A percentile compares a stretch with the other conserved stretches of the same genome.
These are phyloP conservation scores for Sciaenops ocellatus DNA, from an alignment of 2,797 vertebrate species.

Conservation along the genomic window DNA sequence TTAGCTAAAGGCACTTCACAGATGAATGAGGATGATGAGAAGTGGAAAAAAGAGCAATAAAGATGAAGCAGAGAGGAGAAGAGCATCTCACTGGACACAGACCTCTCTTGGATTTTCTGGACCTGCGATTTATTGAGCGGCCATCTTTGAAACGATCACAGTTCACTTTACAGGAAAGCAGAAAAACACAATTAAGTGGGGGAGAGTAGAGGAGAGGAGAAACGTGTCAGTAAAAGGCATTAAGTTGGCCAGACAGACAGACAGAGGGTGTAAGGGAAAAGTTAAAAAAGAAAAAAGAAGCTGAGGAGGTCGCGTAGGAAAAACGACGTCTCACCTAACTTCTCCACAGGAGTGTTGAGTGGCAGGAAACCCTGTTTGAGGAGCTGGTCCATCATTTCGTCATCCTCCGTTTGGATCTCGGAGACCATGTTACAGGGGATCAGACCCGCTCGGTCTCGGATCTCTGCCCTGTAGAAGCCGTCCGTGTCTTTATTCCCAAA, in stretches of 20 bases:
- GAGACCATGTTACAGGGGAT: constrained; percentile 99
- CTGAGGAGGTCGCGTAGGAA: not conserved
- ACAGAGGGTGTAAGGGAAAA: constrained; percentile 17
- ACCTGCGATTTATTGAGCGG: constrained; percentile 90
- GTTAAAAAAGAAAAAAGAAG: not conserved
- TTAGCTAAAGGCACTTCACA: constrained; percentile 13
- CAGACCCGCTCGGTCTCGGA: constrained; percentile 90
- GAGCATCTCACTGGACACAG: constrained; percentile 81
- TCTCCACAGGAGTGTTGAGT: constrained; percentile 96
- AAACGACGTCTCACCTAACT: constrained; percentile 85
- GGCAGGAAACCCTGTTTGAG: constrained; percentile 97
- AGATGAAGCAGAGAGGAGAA: constrained; percentile 50
- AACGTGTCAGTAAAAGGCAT: constrained; percentile 40
- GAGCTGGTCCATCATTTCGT: constrained; percentile 97
- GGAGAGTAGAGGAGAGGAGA: constrained; percentile 41
- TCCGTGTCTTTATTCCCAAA: constrained; percentile 97
- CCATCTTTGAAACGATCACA: constrained; percentile 91
- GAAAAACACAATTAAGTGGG: constrained; percentile 72
- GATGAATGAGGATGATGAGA: constrained; percentile 32
- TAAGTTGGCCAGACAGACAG: constrained; percentile 16
- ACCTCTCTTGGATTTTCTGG: constrained; percentile 92
- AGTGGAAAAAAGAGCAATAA: constrained; percentile 28
- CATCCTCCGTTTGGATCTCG: constrained; percentile 96
- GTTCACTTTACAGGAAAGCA: constrained; percentile 88
- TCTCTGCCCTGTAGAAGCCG: constrained; percentile 96